phyloP scores from a whole-genome alignment of 2,797 vertebrate genomes.

The Varecia variegata region DNA sequence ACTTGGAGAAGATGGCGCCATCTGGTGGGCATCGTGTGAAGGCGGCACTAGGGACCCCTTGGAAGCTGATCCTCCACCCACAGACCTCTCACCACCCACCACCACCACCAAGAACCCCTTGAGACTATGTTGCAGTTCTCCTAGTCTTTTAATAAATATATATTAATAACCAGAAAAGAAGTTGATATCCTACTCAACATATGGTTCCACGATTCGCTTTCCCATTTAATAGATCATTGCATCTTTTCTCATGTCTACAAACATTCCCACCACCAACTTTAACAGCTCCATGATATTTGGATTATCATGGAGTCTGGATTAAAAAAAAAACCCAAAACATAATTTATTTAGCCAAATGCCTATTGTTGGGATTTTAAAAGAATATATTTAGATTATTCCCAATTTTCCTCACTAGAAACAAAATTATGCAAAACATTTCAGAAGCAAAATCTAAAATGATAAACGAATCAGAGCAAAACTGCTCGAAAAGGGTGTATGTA shows the following conservation, averaged over 20 bases:
- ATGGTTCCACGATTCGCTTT: accelerated
- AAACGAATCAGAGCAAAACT: not conserved
- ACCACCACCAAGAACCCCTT: not conserved
- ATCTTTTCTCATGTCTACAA: not conserved
- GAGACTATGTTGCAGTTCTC: not conserved
- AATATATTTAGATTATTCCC: not conserved
- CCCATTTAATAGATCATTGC: not conserved
- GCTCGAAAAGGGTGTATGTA: not conserved
- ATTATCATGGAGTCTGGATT: not conserved
- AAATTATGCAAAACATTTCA: not conserved
- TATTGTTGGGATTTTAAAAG: not conserved
- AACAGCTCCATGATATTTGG: not conserved
- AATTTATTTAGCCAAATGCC: not conserved
- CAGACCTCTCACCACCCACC: not conserved
- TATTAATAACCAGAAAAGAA: not conserved
- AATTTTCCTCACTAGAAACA: not conserved
- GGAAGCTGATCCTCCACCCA: not conserved
- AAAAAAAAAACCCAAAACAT: not conserved
- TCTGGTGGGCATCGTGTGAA: not conserved
- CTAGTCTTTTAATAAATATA: not conserved
- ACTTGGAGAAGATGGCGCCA: accelerated
- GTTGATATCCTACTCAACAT: not conserved
- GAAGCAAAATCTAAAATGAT: not conserved
- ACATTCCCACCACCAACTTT: not conserved
- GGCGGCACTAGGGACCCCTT: not conserved